phyloP scores from a whole-genome alignment of 1,140 invertebrate genomes.

The Hycleus phaleratus region DNA sequence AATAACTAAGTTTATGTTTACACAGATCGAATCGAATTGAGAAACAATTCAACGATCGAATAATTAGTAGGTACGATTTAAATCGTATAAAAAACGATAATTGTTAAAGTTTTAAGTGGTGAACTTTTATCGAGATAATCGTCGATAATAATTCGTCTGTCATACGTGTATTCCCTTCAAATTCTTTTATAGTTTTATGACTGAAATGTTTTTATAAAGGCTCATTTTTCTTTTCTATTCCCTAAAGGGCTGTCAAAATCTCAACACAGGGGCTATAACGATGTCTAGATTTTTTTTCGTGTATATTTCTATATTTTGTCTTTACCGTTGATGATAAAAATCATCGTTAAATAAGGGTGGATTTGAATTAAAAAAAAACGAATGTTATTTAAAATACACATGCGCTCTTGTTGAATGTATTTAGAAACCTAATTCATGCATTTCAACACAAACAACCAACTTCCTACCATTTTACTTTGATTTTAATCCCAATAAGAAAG shows the following conservation, averaged over 20 bases:
- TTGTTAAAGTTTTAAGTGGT: constrained; percentile 4
- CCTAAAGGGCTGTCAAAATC: constrained; percentile 22
- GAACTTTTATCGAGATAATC: constrained; percentile 3
- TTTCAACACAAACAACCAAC: constrained; percentile 6
- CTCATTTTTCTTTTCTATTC: constrained; percentile 25
- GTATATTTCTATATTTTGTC: constrained; percentile 3
- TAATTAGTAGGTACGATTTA: too few species aligned
- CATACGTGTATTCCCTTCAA: constrained; percentile 14
- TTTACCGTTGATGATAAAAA: constrained; percentile 11
- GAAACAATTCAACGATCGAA: too few species aligned
- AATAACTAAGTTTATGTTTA: too few species aligned
- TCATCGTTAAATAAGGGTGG: background rate
- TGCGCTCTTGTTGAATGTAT: background rate
- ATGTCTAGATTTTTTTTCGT: constrained; percentile 14
- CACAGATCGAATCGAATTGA: too few species aligned
- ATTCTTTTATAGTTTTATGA: constrained; percentile 26
- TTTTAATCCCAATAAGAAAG: constrained; percentile 15
- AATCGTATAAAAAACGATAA: too few species aligned
- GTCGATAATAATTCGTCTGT: constrained; percentile 10
- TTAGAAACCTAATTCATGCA: too few species aligned
- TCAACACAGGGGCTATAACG: constrained; percentile 13
- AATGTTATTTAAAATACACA: constrained; percentile 4
- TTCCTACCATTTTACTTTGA: constrained; percentile 13
- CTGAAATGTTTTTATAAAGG: constrained; percentile 27
- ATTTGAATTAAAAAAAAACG: too few species aligned